A percentile compares a stretch with the other conserved stretches of the same genome.
These are phyloP conservation scores for Musca vetustissima DNA, from an alignment of 1,140 invertebrate species.

Conservation along the genomic window DNA sequence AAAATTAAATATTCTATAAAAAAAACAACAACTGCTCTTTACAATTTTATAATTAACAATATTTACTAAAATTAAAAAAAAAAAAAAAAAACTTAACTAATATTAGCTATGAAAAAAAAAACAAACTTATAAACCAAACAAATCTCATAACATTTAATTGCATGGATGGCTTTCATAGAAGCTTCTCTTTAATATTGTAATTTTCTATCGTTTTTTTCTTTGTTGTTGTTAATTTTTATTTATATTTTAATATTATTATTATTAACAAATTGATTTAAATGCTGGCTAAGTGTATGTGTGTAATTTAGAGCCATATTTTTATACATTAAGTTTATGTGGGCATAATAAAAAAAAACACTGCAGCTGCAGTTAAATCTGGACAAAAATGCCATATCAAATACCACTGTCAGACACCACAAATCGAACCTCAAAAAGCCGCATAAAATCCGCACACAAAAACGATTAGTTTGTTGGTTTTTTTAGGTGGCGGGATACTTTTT, in stretches of 20 bases:
- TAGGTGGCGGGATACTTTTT: background rate
- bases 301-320: too few species aligned
- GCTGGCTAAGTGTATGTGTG: constrained; percentile 3
- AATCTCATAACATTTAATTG: background rate
- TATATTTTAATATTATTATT: too few species aligned
- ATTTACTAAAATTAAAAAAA: background rate
- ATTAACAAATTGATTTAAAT: background rate
- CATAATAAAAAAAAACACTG: background rate
- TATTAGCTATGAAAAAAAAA: background rate
- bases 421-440: constrained; percentile 27
- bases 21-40: background rate
- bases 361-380: background rate
- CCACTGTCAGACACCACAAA: constrained; percentile 23
- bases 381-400: constrained; percentile 20
- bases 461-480: constrained; percentile 36
- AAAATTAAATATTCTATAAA: background rate
- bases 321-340: background rate
- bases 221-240: too few species aligned
- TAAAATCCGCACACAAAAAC: constrained; percentile 36
- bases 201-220: too few species aligned
- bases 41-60: background rate
- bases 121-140: background rate
- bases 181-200: too few species aligned
- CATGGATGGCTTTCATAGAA: background rate
- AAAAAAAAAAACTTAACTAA: background rate